Base-by-base conservation (phyloP, 2,113 vertebrate genomes). In the Sclerurus mexicanus region DNA sequence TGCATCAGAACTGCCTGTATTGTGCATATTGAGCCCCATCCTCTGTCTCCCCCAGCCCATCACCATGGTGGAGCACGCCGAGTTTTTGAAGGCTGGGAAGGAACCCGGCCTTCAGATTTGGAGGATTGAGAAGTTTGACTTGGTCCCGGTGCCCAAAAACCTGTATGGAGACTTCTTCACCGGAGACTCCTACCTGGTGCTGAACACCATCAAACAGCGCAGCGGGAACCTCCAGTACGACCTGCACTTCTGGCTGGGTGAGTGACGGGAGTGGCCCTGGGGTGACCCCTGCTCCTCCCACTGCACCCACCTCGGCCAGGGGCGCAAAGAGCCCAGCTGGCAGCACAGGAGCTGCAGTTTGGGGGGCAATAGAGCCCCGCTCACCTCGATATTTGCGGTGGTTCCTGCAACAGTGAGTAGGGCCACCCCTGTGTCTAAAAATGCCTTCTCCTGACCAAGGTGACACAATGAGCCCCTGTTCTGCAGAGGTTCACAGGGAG, bases 221-320 rank as follows among this genome's bases (percentile, higher is more conserved):
- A 99, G 98, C 0, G 99, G 99, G 10, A 98, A 93, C 83, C 98
- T 99, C 86, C 99, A 99, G 98, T 99, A 99, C 0, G 99, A 99
- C 93, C 97, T 99, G 74, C 99, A 99, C 93, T 99, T 99, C 98
- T 99, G 99, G 99, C 91, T 99, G 62, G 99, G 99, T 99, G 95
- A 98, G 93, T 53, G 46, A 9, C 14, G 80, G 93, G 80, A 64
- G 30, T 11, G 71, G 4, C 49, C n/a, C 62, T 28, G 84, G 20
- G 2, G 46, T 2, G 58, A 60, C 6, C 71, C 37, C 85, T 39
- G 12, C 10, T 53, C 63, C 46, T 58, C 55, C 58, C 47, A 4
- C 76, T 59, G 14, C 55, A 9, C 35, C 49, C 35, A 4, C 37
- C 64, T 10, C 14, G 40, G 49, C 62, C 47, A 33, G 11, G 42